Conservation (phyloP, 2,113 vertebrate species). For the Chionomys nivalis region DNA sequence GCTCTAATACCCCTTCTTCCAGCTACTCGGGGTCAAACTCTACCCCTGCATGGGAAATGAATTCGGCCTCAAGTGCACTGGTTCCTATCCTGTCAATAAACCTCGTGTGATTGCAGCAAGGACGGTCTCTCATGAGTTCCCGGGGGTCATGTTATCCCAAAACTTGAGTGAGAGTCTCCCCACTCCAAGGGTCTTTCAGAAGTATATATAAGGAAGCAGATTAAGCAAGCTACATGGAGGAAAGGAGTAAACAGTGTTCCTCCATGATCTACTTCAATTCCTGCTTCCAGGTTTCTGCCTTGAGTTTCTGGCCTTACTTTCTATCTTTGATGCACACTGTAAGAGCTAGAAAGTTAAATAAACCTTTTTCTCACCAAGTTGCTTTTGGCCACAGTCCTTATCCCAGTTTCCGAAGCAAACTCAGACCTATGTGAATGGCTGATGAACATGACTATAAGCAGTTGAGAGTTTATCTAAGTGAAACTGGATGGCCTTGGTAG, state of each 20-base stretch:
- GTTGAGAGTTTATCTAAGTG: background rate
- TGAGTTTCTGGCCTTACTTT: background rate
- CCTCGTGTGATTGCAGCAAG: too few relatives aligned
- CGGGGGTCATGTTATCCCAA: too few relatives aligned
- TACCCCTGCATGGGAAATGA: too few relatives aligned
- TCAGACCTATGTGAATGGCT: background rate
- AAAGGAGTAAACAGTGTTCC: background rate
- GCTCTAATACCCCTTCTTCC: too few relatives aligned
- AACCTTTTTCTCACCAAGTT: background rate
- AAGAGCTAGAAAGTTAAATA: background rate
- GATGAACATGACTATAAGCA: background rate
- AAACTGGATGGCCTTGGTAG: background rate
- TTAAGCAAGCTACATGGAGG: too few relatives aligned
- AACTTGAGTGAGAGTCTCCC: too few relatives aligned
- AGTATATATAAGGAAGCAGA: background rate
- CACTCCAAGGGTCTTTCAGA: too few relatives aligned
- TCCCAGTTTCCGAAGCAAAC: background rate
- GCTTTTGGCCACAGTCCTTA: background rate
- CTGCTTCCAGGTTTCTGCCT: background rate
- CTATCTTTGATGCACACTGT: background rate
- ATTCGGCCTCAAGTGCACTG: too few relatives aligned
- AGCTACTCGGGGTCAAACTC: too few relatives aligned
- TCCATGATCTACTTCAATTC: background rate
- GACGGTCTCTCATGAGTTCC: too few relatives aligned
- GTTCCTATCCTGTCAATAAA: too few relatives aligned